A percentile compares a stretch with the other conserved stretches of the same genome.
Evolutionary conservation across 2,888 invertebrate genomes (phyloP).

Genomic region (Parascotia fuliginaria): DNA sequence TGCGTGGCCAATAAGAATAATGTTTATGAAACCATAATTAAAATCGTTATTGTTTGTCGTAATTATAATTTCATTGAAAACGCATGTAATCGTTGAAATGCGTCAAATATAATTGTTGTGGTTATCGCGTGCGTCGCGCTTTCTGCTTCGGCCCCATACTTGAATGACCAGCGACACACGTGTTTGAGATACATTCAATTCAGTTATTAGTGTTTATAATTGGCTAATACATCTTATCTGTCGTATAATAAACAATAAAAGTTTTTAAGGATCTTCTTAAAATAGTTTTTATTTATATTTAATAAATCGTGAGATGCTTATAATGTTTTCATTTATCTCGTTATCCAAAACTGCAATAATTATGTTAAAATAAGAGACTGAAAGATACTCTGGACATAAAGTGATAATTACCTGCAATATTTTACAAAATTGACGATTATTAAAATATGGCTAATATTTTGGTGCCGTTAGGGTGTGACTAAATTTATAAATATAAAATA

Average conservation of each 20-base stretch:
- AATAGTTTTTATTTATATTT: too few species aligned
- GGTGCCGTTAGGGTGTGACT: too few species aligned
- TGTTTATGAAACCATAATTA: not conserved
- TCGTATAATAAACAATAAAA: conserved; percentile 9
- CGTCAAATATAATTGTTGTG: conserved; percentile 32
- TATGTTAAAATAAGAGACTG: too few species aligned
- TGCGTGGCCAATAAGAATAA: not conserved
- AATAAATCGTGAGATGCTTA: too few species aligned
- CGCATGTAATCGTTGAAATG: conserved; percentile 19
- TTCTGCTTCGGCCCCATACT: conserved; percentile 32
- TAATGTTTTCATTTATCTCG: too few species aligned
- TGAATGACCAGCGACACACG: conserved; percentile 3
- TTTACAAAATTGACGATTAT: too few species aligned
- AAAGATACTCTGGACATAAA: too few species aligned
- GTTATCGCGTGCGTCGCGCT: conserved; percentile 42
- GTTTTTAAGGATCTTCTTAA: too few species aligned
- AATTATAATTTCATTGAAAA: conserved; percentile 10
- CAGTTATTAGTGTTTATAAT: conserved; percentile 38
- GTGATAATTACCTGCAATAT: too few species aligned
- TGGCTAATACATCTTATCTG: conserved; percentile 16
- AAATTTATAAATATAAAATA: too few species aligned
- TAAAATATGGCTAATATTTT: too few species aligned
- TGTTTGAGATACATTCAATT: conserved; percentile 50
- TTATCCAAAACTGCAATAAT: too few species aligned
- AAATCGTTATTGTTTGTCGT: not conserved